These are phyloP conservation scores for Meandrina meandrites DNA, from an alignment of 92 coral and sea anemone genomes.

Conservation along the genomic window DNA sequence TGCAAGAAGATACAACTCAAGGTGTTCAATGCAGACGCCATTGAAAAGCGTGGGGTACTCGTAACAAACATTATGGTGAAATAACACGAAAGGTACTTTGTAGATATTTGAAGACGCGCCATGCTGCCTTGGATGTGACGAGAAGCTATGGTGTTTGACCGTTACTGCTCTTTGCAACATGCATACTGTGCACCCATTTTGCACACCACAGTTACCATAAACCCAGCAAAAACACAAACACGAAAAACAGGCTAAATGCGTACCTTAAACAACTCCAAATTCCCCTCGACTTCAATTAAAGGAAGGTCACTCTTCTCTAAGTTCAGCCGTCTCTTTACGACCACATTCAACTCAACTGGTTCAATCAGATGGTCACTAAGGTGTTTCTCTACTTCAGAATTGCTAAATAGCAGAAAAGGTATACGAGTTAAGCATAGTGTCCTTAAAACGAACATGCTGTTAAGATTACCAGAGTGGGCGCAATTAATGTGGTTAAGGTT, in stretches of 20 bases:
- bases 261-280: conserved; percentile 68
- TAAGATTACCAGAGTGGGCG: too few species aligned
- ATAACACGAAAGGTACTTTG: not conserved
- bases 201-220: too few species aligned
- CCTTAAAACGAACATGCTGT: not conserved
- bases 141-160: not conserved
- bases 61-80: not conserved
- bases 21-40: not conserved
- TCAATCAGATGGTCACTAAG: conserved; percentile 69
- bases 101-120: not conserved
- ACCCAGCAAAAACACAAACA: too few species aligned
- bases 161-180: not conserved
- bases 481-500: too few species aligned
- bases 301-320: conserved; percentile 46
- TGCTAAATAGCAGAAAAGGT: conserved; percentile 43
- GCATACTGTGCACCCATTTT: not conserved
- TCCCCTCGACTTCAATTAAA: conserved; percentile 71
- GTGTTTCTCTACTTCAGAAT: conserved; percentile 57
- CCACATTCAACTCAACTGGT: conserved; percentile 74
- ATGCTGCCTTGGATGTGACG: not conserved
- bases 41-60: not conserved
- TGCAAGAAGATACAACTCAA: not conserved
- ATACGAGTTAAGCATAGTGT: not conserved
- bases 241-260: not conserved
- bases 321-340: conserved; percentile 65